These are phyloP conservation scores for Campopleginae sp. DNA, from an alignment of 2,888 invertebrate genomes.

Conservation along the genomic window DNA sequence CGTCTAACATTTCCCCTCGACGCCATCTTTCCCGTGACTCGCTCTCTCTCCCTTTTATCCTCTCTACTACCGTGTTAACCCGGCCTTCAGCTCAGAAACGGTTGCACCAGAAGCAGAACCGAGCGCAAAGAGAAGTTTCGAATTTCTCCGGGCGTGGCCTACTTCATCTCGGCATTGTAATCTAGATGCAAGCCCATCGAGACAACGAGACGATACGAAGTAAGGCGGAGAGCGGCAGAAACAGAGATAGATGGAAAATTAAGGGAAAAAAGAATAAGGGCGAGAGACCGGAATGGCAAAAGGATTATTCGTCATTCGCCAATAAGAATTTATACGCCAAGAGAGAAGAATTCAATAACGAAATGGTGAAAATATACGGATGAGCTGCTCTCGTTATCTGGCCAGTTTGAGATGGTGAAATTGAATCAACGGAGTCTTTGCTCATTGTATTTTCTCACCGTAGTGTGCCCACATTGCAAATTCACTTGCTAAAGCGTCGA, in stretches of 20 bases:
- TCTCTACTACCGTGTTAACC: constrained; percentile 35
- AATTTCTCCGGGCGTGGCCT: constrained; percentile 70
- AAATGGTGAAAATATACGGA: constrained; percentile 47
- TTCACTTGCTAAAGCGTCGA: constrained; percentile 26
- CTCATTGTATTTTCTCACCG: constrained; percentile 22
- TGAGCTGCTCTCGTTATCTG: constrained; percentile 5
- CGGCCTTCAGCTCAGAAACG: constrained; percentile 38
- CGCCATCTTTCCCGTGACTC: constrained; percentile 21
- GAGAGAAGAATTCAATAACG: constrained; percentile 36
- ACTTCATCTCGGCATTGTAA: constrained; percentile 69
- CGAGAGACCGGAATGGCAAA: constrained; percentile 25
- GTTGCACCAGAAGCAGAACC: constrained; percentile 29
- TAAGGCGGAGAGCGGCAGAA: constrained; percentile 16
- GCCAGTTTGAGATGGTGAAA: constrained; percentile 8
- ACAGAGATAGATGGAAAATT: constrained; percentile 11
- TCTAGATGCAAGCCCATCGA: constrained; percentile 68
- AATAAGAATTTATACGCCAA: neutral
- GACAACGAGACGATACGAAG: constrained; percentile 60
- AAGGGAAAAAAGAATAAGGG: constrained; percentile 5
- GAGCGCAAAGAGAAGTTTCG: constrained; percentile 62
- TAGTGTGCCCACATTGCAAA: constrained; percentile 16
- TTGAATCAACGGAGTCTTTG: constrained; percentile 72
- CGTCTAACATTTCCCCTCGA: constrained; percentile 34
- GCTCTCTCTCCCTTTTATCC: constrained; percentile 8
- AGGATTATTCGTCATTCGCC: neutral